Conservation (phyloP, 1,140 invertebrate genomes). For the Listronotus bonariensis region DNA sequence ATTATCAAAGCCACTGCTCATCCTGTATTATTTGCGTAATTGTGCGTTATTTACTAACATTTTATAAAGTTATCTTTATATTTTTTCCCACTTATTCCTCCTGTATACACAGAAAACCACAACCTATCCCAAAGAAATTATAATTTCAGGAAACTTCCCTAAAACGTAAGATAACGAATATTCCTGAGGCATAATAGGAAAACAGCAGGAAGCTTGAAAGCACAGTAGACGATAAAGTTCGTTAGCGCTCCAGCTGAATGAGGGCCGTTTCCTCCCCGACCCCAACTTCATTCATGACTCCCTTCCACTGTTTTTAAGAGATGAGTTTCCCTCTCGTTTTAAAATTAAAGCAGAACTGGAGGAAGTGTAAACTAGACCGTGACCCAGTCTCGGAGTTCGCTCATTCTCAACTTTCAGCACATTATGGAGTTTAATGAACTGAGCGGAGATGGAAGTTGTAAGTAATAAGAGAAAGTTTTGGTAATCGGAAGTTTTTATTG, state of each 20-base stretch:
- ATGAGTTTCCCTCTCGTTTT: conserved; percentile 36
- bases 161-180: conserved; percentile 13
- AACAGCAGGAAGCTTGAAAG: conserved; percentile 27
- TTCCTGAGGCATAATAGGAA: conserved; percentile 25
- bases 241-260: conserved; percentile 29
- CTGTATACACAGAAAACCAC: too few species aligned
- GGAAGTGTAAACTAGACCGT: conserved; percentile 38
- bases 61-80: too few species aligned
- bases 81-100: too few species aligned
- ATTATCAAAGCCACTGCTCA: too few species aligned
- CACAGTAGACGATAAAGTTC: conserved; percentile 28
- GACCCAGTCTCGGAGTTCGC: conserved; percentile 26
- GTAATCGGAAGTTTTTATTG: conserved; percentile 11
- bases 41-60: too few species aligned
- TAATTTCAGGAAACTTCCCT: background rate
- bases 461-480: conserved; percentile 33
- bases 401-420: conserved; percentile 34
- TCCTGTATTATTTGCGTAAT: too few species aligned
- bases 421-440: conserved; percentile 35
- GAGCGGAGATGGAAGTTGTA: conserved; percentile 14
- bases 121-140: conserved; percentile 7
- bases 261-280: conserved; percentile 3
- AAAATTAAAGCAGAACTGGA: conserved; percentile 34
- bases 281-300: conserved; percentile 27
- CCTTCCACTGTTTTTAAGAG: conserved; percentile 34